Conservation (phyloP, 2,888 invertebrate genomes). For the Zootermopsis nevadensis region DNA sequence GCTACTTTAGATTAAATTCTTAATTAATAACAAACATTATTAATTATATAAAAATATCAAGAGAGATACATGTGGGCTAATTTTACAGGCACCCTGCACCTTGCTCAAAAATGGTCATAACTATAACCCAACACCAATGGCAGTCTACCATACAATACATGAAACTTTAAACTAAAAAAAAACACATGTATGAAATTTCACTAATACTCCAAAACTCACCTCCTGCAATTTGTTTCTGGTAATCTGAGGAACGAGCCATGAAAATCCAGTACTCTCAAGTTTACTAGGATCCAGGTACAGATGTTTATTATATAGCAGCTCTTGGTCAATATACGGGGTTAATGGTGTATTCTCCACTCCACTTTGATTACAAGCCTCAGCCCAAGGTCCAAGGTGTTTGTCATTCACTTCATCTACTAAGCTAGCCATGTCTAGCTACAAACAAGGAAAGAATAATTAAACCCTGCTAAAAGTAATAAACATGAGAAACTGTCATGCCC, state of each 20-base stretch:
- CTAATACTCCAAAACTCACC: conserved; percentile 60
- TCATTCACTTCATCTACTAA: conserved; percentile 93
- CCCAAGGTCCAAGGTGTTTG: conserved; percentile 93
- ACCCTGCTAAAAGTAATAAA: too few species aligned
- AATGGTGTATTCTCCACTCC: conserved; percentile 85
- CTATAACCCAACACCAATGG: too few species aligned
- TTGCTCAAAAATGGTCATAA: too few species aligned
- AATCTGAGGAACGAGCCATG: conserved; percentile 71
- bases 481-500: too few species aligned
- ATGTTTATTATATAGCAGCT: conserved; percentile 84
- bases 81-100: too few species aligned
- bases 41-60: too few species aligned
- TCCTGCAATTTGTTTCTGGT: conserved; percentile 73
- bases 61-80: too few species aligned
- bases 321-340: conserved; percentile 87
- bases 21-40: too few species aligned
- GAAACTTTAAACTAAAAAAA: too few species aligned
- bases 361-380: conserved; percentile 82
- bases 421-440: conserved; percentile 79
- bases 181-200: too few species aligned
- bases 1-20: too few species aligned
- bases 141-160: too few species aligned
- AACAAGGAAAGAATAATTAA: not conserved
- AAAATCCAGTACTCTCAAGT: conserved; percentile 71
- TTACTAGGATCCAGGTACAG: conserved; percentile 79